A percentile compares a stretch with the other conserved stretches of the same genome.
These are phyloP conservation scores for Perognathus longimembris DNA, from an alignment of 2,113 vertebrate genomes.

Conservation along the genomic window DNA sequence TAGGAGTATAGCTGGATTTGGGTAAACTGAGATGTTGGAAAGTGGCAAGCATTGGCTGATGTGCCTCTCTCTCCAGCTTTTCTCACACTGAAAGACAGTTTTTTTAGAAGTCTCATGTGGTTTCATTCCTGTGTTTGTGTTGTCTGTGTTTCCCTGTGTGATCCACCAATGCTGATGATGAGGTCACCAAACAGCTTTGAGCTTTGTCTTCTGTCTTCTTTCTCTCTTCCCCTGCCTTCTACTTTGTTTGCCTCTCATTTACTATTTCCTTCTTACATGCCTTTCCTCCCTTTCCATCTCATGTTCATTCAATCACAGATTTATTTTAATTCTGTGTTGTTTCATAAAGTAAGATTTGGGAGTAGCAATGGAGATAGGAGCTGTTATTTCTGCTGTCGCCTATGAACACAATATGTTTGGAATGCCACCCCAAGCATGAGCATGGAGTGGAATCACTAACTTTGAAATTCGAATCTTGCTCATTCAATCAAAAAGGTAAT, in stretches of 20 bases:
- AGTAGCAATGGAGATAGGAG: neutral
- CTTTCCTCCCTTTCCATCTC: neutral
- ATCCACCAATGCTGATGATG: accelerated
- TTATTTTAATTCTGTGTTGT: neutral
- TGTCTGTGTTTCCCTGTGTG: neutral
- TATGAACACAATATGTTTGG: neutral
- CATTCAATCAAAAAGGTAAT: neutral
- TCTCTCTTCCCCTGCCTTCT: neutral
- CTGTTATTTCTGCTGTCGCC: neutral
- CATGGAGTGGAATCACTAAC: neutral
- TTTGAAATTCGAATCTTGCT: constrained; percentile 9
- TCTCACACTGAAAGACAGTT: neutral
- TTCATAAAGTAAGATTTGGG: neutral
- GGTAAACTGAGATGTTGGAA: accelerated
- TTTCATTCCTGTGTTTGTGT: neutral
- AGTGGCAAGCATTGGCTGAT: accelerated
- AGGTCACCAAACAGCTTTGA: accelerated
- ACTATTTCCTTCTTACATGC: neutral
- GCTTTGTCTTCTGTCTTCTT: neutral
- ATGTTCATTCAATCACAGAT: neutral
- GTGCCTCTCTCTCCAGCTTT: neutral
- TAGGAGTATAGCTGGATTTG: accelerated
- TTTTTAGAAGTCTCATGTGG: neutral
- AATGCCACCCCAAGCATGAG: neutral
- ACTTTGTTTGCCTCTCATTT: neutral